A percentile compares a stretch with the other conserved stretches of the same genome.
Conservation (phyloP, 2,113 vertebrate genomes). For the Peucedramus taeniatus region DNA sequence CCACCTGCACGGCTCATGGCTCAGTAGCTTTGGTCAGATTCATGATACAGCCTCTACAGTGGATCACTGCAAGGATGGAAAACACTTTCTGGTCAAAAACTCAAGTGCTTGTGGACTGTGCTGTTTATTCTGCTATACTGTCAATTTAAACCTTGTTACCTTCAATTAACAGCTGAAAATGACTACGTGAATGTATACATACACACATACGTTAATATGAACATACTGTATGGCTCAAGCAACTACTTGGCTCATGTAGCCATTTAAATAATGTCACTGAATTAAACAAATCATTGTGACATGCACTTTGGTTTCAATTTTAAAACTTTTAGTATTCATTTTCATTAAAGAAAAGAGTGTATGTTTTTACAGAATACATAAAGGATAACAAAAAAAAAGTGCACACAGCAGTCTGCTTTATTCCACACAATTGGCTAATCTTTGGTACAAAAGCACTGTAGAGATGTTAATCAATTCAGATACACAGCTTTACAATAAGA, state of each 20-base stretch:
- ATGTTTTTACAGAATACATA: not conserved
- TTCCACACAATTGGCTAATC: not conserved
- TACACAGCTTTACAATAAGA: not conserved
- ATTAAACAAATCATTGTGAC: not conserved
- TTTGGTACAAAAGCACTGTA: accelerated
- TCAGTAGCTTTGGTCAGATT: slow-evolving; percentile 18
- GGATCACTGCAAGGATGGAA: not conserved
- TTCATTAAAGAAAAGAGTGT: not conserved
- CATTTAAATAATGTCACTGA: not conserved
- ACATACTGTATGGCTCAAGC: not conserved
- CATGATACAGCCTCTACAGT: not conserved
- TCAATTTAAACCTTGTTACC: not conserved
- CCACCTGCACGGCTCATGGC: not conserved
- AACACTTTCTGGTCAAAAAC: not conserved
- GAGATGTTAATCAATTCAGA: not conserved
- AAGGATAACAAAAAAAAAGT: not conserved
- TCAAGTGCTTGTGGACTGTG: not conserved
- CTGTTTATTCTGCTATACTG: not conserved
- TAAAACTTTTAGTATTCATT: not conserved
- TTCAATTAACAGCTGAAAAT: not conserved
- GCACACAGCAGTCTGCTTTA: not conserved
- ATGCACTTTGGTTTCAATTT: not conserved
- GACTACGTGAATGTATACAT: accelerated
- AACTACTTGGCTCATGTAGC: not conserved
- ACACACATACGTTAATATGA: accelerated